Evolutionary conservation across 2,888 invertebrate species (phyloP).

Genomic region (Galeruca laticollis): DNA sequence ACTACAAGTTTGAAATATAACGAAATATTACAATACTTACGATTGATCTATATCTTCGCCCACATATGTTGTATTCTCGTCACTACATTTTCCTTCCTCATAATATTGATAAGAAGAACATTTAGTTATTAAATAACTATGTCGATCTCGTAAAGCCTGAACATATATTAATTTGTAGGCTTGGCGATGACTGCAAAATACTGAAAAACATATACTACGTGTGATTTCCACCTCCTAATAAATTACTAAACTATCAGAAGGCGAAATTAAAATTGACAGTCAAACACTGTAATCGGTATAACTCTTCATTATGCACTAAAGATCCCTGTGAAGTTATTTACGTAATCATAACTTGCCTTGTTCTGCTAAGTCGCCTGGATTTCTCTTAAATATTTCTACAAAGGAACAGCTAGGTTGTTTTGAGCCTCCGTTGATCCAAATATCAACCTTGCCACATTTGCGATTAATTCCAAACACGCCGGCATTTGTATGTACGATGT

Average conservation of each 20-base stretch:
- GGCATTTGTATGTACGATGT: slow-evolving; percentile 47
- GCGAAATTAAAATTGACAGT: no score
- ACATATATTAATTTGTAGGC: slow-evolving; percentile 42
- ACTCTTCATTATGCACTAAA: no score
- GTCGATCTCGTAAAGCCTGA: slow-evolving; percentile 36
- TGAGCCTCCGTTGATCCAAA: slow-evolving; percentile 47
- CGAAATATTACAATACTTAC: no score
- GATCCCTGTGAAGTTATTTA: no score
- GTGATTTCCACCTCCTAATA: not conserved
- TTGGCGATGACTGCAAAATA: slow-evolving; percentile 48
- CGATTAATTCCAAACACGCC: slow-evolving; percentile 37
- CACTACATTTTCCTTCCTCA: slow-evolving; percentile 40
- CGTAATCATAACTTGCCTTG: slow-evolving; percentile 39
- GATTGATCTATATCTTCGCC: slow-evolving; percentile 41
- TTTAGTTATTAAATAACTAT: no score
- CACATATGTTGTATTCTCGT: slow-evolving; percentile 39
- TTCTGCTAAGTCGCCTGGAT: slow-evolving; percentile 34
- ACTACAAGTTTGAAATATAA: no score
- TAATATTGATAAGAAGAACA: slow-evolving; percentile 41
- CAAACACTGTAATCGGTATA: no score
- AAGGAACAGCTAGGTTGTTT: slow-evolving; percentile 44
- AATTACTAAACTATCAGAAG: no score
- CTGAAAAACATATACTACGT: slow-evolving; percentile 31
- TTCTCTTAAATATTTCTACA: slow-evolving; percentile 27
- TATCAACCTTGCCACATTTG: slow-evolving; percentile 39